These are phyloP conservation scores for Acanthurus leucopareius DNA, from an alignment of 2,797 vertebrate genomes.

Conservation along the genomic window DNA sequence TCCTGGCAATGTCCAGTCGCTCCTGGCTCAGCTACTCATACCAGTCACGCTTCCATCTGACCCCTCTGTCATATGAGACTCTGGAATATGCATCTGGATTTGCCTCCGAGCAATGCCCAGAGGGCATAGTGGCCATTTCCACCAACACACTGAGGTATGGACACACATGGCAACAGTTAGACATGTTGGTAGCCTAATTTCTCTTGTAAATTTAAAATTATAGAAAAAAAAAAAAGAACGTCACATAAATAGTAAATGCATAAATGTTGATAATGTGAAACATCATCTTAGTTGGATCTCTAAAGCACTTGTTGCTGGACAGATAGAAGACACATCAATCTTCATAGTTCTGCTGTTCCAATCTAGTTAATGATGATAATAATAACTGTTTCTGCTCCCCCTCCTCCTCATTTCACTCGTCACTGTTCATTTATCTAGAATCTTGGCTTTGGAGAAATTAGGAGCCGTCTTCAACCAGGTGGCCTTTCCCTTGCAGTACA, in stretches of 20 bases:
- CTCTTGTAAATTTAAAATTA: too few relatives aligned
- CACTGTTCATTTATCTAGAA: conserved; percentile 79
- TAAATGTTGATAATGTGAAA: neutral
- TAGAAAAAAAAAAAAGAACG: too few relatives aligned
- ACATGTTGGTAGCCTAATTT: too few relatives aligned
- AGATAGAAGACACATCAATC: neutral
- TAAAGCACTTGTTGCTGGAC: neutral
- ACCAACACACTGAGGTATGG: conserved; percentile 95
- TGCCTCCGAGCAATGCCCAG: conserved; percentile 97
- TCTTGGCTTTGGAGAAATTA: conserved; percentile 97
- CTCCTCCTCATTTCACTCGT: neutral
- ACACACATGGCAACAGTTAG: too few relatives aligned
- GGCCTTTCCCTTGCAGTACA: conserved; percentile 97
- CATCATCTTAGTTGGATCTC: neutral
- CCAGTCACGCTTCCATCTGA: conserved; percentile 97
- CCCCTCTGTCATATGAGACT: conserved; percentile 96
- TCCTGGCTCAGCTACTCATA: conserved; percentile 99
- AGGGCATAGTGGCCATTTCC: conserved; percentile 98
- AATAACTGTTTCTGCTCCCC: neutral
- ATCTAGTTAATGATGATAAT: neutral
- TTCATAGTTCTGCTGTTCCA: neutral
- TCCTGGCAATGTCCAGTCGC: conserved; percentile 98
- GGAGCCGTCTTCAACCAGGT: conserved; percentile 99
- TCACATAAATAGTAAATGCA: too few relatives aligned
- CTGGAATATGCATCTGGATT: conserved; percentile 98